phyloP scores from a whole-genome alignment of 2,888 invertebrate species.

The Drosophila kuntzei region DNA sequence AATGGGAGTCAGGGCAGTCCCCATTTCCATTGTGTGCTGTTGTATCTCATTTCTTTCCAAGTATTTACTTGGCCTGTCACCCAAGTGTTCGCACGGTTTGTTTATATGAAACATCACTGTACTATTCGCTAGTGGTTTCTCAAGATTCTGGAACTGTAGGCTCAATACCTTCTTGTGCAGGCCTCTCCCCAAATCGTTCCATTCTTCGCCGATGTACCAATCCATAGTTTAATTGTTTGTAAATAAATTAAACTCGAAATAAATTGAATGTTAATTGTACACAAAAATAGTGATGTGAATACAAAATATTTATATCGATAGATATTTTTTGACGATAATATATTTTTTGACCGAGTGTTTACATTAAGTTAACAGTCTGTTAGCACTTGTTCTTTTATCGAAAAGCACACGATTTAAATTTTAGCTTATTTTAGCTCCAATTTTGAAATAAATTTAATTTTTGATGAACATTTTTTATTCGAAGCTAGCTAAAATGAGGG shows the following conservation, averaged over 20 bases:
- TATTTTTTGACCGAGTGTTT: too few relatives aligned
- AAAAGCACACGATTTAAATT: too few relatives aligned
- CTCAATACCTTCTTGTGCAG: constrained; percentile 79
- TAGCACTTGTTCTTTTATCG: too few relatives aligned
- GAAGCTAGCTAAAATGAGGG: too few relatives aligned
- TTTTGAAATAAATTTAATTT: too few relatives aligned
- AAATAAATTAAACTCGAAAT: background rate
- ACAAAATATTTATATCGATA: too few relatives aligned
- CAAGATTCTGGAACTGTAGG: constrained; percentile 74
- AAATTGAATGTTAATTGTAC: background rate
- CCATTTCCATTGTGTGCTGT: constrained; percentile 81
- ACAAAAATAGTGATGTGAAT: constrained; percentile 7
- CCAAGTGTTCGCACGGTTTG: constrained; percentile 65
- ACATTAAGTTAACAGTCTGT: too few relatives aligned
- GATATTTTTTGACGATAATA: too few relatives aligned
- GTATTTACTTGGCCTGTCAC: constrained; percentile 69
- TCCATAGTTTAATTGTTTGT: constrained; percentile 67
- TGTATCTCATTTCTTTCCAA: constrained; percentile 39
- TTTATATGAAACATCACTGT: constrained; percentile 77
- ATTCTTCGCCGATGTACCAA: constrained; percentile 83
- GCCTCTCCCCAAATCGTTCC: constrained; percentile 78
- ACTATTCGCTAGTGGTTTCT: constrained; percentile 81
- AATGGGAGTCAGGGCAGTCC: constrained; percentile 85
- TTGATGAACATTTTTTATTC: too few relatives aligned
- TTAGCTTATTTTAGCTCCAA: too few relatives aligned